phyloP scores from a whole-genome alignment of 2,888 invertebrate species.

The Quadriops clusia region DNA sequence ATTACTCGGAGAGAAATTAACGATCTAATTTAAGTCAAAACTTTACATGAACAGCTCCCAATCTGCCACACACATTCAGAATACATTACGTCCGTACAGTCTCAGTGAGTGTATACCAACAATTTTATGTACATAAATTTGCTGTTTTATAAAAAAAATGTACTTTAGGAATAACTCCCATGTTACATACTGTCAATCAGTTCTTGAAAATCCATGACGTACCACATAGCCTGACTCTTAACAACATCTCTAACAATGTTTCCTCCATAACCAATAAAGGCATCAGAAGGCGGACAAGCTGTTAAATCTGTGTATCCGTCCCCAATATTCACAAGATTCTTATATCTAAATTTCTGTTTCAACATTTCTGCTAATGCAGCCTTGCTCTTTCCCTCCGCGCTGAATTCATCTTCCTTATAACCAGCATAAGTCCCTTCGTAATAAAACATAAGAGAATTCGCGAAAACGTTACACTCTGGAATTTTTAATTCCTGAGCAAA shows the following conservation, averaged over 20 bases:
- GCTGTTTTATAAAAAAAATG: too few species aligned
- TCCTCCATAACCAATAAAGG: constrained; percentile 90
- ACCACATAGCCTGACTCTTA: constrained; percentile 72
- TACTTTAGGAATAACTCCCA: too few species aligned
- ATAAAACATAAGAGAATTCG: constrained; percentile 66
- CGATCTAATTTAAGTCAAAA: too few species aligned
- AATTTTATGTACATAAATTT: too few species aligned
- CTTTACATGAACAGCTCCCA: too few species aligned
- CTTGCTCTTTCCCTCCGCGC: constrained; percentile 87
- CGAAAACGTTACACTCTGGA: neutral
- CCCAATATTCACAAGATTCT: constrained; percentile 79
- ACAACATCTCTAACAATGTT: constrained; percentile 82
- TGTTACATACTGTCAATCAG: too few species aligned
- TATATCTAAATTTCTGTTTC: constrained; percentile 58
- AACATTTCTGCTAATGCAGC: constrained; percentile 69
- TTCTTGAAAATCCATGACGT: constrained; percentile 77
- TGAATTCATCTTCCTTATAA: constrained; percentile 84
- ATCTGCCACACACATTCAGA: too few species aligned
- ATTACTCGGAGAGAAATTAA: too few species aligned
- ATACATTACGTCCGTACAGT: too few species aligned
- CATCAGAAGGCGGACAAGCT: constrained; percentile 84
- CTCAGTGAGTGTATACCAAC: too few species aligned
- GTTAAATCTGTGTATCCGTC: constrained; percentile 97
- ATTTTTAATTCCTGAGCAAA: constrained; percentile 1
- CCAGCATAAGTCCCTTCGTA: constrained; percentile 83